Evolutionary conservation across 2,888 invertebrate species (phyloP), one percentile per base, ranked within the genome.

Genomic region (Tenthredo distinguenda): DNA sequence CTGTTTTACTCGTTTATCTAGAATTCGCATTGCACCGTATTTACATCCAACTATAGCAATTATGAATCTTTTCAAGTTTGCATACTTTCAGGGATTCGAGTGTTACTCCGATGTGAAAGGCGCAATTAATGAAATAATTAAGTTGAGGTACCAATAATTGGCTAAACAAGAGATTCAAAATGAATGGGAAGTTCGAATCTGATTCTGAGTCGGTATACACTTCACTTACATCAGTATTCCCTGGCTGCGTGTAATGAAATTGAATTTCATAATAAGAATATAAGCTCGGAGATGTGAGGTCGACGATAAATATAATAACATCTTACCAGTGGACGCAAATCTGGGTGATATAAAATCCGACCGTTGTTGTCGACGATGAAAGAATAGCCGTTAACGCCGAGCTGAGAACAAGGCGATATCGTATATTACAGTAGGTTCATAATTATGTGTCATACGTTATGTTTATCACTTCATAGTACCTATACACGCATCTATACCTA

Each of bases 281-380:
- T 26, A 2, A 21, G 31, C 50, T 47, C 31, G 55, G 34, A 79
- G 7, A 79, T 31, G 21, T 26, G n/a, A 37, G 37, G 12, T 47
- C 18, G 26, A 62, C 34, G 34, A 40, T 81, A 47, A 82, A 76
- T 62, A 72, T 72, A 50, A 43, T 12, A 1, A 74, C n/a, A 40
- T 88, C 96, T 95, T 95, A 98, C 98, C 95, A 98, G 94, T 81
- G 99, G 98, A 90, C 98, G 95, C 91, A 99, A 95, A 94, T 99
- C 99, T 40, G 99, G 99, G 95, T 99, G 99, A 93, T 98, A 98
- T 87, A 99, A 95, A 88, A 99, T 96, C 94, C 98, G 98, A 90
- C 99, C 99, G 95, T 99, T 99, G 94, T 99, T 99, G 94, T 99
- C 99, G 91, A 99, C 97, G 94, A 99, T 97, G 94, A 99, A 99